phyloP scores from a whole-genome alignment of 1,140 invertebrate genomes.

The Diprion similis region DNA sequence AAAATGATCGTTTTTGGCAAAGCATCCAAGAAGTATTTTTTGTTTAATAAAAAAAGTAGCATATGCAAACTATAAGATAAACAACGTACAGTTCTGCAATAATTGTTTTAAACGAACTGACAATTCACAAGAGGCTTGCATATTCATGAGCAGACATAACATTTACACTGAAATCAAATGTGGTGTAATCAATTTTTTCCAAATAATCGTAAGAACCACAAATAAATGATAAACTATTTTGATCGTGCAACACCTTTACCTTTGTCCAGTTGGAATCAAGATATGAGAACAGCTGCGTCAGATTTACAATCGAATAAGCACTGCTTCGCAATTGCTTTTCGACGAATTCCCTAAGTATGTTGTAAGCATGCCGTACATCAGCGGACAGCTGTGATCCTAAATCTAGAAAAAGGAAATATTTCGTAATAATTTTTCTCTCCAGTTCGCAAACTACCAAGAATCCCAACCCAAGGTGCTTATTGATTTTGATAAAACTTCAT shows the following conservation, averaged over 20 bases:
- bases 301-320: constrained; percentile 72
- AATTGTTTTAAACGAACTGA: not conserved
- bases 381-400: constrained; percentile 55
- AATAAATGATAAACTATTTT: not conserved
- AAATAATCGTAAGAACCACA: not conserved
- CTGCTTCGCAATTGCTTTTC: constrained; percentile 69
- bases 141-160: not conserved
- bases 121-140: not conserved
- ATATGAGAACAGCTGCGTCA: constrained; percentile 65
- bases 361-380: constrained; percentile 63
- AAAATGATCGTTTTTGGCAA: too few species aligned
- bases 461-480: constrained; percentile 19
- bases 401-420: constrained; percentile 34
- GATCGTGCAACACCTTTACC: constrained; percentile 6
- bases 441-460: not conserved
- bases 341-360: constrained; percentile 66
- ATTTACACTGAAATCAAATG: not conserved
- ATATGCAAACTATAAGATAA: too few species aligned
- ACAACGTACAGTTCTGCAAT: not conserved
- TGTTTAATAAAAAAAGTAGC: too few species aligned
- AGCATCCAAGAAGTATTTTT: too few species aligned
- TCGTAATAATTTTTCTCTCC: constrained; percentile 10
- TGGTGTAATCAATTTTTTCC: constrained; percentile 1
- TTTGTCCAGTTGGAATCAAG: constrained; percentile 37
- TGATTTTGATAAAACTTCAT: too few species aligned